phyloP scores from a whole-genome alignment of 2,797 vertebrate species.

The Peromyscus attwateri region DNA sequence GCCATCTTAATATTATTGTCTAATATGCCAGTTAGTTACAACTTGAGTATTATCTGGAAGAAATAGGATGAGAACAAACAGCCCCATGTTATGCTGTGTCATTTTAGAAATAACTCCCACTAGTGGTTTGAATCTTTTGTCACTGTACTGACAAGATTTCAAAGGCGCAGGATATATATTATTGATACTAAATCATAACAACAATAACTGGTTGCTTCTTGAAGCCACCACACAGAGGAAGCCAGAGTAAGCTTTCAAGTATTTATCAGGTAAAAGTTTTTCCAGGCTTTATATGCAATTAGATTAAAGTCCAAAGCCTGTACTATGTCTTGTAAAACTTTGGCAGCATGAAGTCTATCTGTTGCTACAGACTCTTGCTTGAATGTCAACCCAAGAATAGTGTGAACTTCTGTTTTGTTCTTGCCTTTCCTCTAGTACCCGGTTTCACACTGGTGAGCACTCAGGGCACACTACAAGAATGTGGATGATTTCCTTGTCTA shows the following conservation, averaged over 20 bases:
- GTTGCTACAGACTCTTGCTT: background rate
- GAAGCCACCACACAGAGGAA: conserved; percentile 30
- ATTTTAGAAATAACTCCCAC: conserved; percentile 70
- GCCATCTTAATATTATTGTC: background rate
- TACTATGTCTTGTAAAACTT: background rate
- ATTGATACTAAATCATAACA: conserved; percentile 48
- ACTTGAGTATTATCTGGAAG: conserved; percentile 27
- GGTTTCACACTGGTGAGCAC: background rate
- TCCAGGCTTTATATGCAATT: conserved; percentile 11
- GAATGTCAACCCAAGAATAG: background rate
- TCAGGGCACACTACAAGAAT: background rate
- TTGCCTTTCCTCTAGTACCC: background rate
- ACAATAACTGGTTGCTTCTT: conserved; percentile 42
- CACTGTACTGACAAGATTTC: conserved; percentile 55
- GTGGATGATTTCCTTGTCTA: background rate
- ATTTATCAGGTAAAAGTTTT: conserved; percentile 31
- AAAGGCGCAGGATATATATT: conserved; percentile 42
- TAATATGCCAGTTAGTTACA: conserved; percentile 26
- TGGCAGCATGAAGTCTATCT: background rate
- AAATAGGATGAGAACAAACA: background rate
- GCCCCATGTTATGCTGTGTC: background rate
- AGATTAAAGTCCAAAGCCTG: conserved; percentile 17
- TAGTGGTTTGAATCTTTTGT: conserved; percentile 70
- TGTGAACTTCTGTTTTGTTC: background rate
- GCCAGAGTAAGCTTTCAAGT: conserved; percentile 43